These are phyloP conservation scores for Isichthys henryi DNA, from an alignment of 2,113 vertebrate genomes.

Conservation along the genomic window DNA sequence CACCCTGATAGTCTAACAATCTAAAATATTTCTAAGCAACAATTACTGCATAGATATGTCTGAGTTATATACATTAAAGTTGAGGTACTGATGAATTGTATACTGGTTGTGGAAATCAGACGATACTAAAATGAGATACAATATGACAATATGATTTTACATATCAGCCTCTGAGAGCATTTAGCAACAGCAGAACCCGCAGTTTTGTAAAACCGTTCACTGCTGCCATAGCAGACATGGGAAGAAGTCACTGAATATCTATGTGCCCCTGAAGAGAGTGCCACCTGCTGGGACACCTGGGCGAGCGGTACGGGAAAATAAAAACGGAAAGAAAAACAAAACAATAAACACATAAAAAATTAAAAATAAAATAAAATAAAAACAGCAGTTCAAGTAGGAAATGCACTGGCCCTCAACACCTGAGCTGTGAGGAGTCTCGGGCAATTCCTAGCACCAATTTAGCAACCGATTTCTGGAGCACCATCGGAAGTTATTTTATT, in stretches of 20 bases:
- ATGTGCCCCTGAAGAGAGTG: background rate
- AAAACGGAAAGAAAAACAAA: background rate
- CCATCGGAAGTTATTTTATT: background rate
- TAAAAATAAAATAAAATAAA: conserved; percentile 14
- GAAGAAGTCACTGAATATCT: background rate
- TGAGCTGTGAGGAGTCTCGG: background rate
- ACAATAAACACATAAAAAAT: background rate
- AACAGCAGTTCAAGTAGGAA: conserved; percentile 46
- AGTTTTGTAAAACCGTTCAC: background rate
- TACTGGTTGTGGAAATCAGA: background rate
- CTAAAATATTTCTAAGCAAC: background rate
- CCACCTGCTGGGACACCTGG: background rate
- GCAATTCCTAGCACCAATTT: conserved; percentile 30
- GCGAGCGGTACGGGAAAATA: too few species aligned
- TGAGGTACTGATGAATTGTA: background rate
- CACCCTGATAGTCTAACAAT: background rate
- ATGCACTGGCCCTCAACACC: background rate
- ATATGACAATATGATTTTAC: background rate
- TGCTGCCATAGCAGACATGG: background rate
- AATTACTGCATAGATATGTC: background rate
- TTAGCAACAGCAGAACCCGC: background rate
- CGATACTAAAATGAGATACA: background rate
- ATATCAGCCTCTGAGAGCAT: background rate
- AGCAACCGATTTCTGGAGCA: too few species aligned
- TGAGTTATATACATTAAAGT: background rate